phyloP scores from a whole-genome alignment of 2,888 invertebrate species.

The Lasioglossum zephyrum region DNA sequence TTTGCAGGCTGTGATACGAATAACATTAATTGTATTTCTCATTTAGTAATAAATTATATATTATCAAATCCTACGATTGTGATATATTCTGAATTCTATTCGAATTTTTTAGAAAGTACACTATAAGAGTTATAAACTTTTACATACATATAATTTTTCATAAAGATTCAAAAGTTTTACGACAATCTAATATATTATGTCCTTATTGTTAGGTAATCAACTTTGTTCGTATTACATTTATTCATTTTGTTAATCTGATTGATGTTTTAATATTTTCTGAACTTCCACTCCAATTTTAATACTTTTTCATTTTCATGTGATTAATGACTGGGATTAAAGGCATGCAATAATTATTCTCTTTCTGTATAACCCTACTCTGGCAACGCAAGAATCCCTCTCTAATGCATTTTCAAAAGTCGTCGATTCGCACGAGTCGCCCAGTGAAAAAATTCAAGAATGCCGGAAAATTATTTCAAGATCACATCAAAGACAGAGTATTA shows the following conservation, averaged over 20 bases:
- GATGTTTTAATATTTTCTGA: neutral
- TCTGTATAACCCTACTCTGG: neutral
- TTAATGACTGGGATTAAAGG: too few species aligned
- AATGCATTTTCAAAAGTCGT: neutral
- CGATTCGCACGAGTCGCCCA: neutral
- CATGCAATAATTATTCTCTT: neutral
- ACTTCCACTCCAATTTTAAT: neutral
- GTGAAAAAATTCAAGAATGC: neutral
- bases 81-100: too few species aligned
- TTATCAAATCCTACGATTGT: too few species aligned
- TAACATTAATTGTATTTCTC: too few species aligned
- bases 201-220: neutral
- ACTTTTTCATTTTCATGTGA: neutral
- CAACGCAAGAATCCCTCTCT: neutral
- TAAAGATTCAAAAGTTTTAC: neutral
- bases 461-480: conserved; percentile 8
- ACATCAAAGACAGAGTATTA: neutral
- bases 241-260: neutral
- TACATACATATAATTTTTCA: too few species aligned
- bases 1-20: too few species aligned
- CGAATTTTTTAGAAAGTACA: too few species aligned
- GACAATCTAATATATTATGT: neutral
- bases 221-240: neutral
- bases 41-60: neutral
- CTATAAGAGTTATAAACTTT: neutral